Conservation (phyloP, 2,113 vertebrate species). For the Nanorana parkeri region DNA sequence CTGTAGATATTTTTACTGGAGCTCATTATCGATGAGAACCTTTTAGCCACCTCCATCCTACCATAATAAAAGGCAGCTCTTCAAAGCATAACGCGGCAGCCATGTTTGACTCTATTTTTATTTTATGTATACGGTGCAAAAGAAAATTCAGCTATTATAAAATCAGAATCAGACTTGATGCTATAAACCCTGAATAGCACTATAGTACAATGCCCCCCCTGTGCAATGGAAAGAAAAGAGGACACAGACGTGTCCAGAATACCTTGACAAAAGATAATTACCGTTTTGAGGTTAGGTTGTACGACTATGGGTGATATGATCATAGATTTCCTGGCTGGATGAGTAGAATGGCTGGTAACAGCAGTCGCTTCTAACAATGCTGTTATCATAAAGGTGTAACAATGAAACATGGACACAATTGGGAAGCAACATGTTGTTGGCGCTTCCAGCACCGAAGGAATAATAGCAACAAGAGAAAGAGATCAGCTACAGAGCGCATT, state of each 20-base stretch:
- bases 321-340: conserved; percentile 43
- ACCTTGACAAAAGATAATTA: conserved; percentile 45
- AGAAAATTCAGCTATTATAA: conserved; percentile 31
- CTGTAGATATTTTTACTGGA: not conserved
- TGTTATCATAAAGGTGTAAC: conserved; percentile 32
- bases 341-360: conserved; percentile 36
- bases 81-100: not conserved
- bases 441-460: conserved; percentile 31
- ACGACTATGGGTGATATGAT: conserved; percentile 46
- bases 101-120: conserved; percentile 7
- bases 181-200: conserved; percentile 30
- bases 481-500: not conserved
- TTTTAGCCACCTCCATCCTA: not conserved
- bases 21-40: not conserved
- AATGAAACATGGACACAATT: conserved; percentile 39
- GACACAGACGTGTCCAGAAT: conserved; percentile 33
- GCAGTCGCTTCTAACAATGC: conserved; percentile 35
- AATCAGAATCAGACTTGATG: conserved; percentile 26
- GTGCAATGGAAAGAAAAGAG: conserved; percentile 33
- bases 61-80: not conserved
- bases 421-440: conserved; percentile 40
- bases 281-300: conserved; percentile 46
- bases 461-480: conserved; percentile 12
- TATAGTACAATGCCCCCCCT: conserved; percentile 40
- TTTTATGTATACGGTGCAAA: conserved; percentile 24